Percentiles rank a stretch among this genome's conserved stretches.
phyloP scores from a whole-genome alignment of 2,113 vertebrate species.

The Lethenteron reissneri region DNA sequence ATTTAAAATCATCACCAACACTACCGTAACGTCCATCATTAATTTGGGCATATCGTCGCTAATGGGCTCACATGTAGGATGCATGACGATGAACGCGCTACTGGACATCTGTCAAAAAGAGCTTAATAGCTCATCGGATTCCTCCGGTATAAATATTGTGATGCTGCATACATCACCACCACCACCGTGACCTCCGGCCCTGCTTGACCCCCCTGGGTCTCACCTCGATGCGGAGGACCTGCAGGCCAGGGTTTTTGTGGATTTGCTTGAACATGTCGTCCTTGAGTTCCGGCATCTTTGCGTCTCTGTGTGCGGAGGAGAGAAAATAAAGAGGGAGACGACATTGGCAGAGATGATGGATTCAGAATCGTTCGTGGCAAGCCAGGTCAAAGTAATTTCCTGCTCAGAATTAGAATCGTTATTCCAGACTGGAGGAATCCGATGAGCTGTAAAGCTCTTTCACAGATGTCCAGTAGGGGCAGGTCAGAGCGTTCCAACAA shows the following conservation, averaged over 20 bases:
- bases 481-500: no score
- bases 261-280: slow-evolving; percentile 28
- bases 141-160: neutral
- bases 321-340: no score
- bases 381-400: neutral
- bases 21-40: neutral
- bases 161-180: neutral
- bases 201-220: rapidly evolving
- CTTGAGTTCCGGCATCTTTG: slow-evolving; percentile 33
- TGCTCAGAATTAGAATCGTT: no score
- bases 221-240: slow-evolving; percentile 69
- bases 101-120: neutral
- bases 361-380: neutral
- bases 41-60: neutral
- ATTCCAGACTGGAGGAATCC: no score
- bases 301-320: slow-evolving; percentile 1
- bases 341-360: no score
- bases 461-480: no score
- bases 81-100: neutral
- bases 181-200: rapidly evolving
- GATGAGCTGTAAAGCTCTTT: no score
- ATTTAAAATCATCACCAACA: no score
- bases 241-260: slow-evolving; percentile 40
- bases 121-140: neutral
- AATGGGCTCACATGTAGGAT: neutral